These are phyloP conservation scores for Goniozus legneri DNA, from an alignment of 1,140 invertebrate genomes.

Conservation along the genomic window DNA sequence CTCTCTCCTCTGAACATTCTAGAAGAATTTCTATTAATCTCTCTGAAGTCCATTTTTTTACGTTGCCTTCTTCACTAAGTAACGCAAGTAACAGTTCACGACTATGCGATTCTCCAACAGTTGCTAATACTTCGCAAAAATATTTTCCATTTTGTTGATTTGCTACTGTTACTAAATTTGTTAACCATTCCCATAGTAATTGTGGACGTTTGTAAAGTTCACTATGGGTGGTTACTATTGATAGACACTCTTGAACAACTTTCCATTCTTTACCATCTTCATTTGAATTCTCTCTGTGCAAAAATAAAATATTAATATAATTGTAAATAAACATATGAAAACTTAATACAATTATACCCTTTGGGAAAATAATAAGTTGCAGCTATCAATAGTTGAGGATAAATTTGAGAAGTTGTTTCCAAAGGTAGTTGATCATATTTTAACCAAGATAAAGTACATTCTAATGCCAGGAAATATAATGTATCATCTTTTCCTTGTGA, in stretches of 20 bases:
- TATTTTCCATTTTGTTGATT: slow-evolving; percentile 30
- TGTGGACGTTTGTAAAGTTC: slow-evolving; percentile 32
- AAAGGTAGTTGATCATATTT: slow-evolving; percentile 37
- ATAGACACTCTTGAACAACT: slow-evolving; percentile 41
- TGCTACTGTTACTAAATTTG: slow-evolving; percentile 31
- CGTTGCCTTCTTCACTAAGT: slow-evolving; percentile 38
- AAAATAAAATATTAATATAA: slow-evolving; percentile 1
- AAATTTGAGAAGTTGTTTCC: slow-evolving; percentile 38
- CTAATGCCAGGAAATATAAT: slow-evolving; percentile 36
- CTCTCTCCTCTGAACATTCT: slow-evolving; percentile 61
- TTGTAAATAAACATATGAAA: not conserved
- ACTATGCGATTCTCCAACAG: slow-evolving; percentile 45
- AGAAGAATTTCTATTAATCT: slow-evolving; percentile 63
- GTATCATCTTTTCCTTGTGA: slow-evolving; percentile 18
- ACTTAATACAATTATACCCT: slow-evolving; percentile 27
- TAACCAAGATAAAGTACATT: slow-evolving; percentile 43
- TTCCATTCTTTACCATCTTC: slow-evolving; percentile 36
- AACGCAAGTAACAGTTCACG: slow-evolving; percentile 36
- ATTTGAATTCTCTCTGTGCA: slow-evolving; percentile 23
- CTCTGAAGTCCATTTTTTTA: slow-evolving; percentile 42
- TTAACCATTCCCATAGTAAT: slow-evolving; percentile 44
- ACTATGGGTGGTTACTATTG: slow-evolving; percentile 29
- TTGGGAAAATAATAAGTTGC: slow-evolving; percentile 35
- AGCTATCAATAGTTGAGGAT: slow-evolving; percentile 39
- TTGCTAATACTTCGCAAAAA: slow-evolving; percentile 42